Evolutionary conservation across 2,113 vertebrate genomes (phyloP).

Genomic region (Leptocoma aspasia): DNA sequence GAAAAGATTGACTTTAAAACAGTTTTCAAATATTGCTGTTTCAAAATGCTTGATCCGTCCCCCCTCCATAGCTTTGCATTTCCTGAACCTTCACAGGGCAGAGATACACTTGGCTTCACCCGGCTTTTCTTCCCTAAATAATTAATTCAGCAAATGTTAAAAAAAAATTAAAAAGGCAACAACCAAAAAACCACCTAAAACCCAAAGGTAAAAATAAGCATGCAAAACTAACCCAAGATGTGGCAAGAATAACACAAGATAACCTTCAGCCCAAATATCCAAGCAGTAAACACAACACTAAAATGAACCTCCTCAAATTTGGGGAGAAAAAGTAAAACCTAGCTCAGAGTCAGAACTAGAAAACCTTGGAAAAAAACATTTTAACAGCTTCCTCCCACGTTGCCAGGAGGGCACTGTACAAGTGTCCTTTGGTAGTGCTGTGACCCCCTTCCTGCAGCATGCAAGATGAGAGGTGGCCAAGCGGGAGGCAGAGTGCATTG

Average conservation of each 20-base stretch:
- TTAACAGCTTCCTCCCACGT: accelerated
- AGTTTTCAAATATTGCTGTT: not conserved
- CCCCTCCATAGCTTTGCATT: not conserved
- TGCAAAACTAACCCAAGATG: not conserved
- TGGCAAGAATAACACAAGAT: not conserved
- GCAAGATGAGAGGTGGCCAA: accelerated
- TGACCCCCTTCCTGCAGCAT: not conserved
- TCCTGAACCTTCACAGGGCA: not conserved
- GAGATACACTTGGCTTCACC: not conserved
- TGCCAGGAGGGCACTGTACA: not conserved
- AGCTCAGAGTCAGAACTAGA: not conserved
- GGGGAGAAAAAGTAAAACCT: not conserved
- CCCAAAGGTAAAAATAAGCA: not conserved
- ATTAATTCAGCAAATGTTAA: not conserved
- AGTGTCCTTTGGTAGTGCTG: too few species aligned
- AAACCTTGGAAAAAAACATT: not conserved
- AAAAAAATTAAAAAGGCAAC: not conserved
- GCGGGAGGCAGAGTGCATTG: accelerated
- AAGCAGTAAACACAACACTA: not conserved
- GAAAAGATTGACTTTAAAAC: not conserved
- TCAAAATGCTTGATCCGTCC: not conserved
- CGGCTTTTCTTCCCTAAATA: not conserved
- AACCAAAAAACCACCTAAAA: not conserved
- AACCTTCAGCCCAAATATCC: not conserved
- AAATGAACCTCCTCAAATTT: not conserved